A percentile compares a stretch with the other conserved stretches of the same genome.
Conservation (phyloP, 2,888 invertebrate genomes). For the Drosophila atripex region DNA sequence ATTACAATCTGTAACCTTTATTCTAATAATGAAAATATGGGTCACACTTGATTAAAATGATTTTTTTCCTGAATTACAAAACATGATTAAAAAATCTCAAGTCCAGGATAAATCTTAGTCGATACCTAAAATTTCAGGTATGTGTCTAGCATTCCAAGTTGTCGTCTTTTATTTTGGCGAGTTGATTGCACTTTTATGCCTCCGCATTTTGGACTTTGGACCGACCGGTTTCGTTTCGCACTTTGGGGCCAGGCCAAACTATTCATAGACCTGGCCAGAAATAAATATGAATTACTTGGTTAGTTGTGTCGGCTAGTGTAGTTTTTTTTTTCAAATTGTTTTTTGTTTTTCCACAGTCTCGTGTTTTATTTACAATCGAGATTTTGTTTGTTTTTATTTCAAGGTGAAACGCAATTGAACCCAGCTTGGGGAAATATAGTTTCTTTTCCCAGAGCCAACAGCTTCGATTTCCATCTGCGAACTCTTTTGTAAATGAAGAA, state of each 20-base stretch:
- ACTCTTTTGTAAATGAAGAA: conserved; percentile 10
- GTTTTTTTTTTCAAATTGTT: conserved; percentile 10
- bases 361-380: conserved; percentile 22
- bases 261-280: conserved; percentile 52
- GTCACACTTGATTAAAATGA: neutral
- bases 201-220: conserved; percentile 65
- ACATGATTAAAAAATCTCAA: neutral
- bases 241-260: conserved; percentile 56
- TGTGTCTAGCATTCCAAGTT: conserved; percentile 18
- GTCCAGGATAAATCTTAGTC: conserved; percentile 9
- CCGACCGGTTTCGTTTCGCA: conserved; percentile 45
- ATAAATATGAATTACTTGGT: conserved; percentile 17
- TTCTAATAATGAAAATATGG: neutral
- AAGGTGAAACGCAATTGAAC: conserved; percentile 63
- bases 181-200: conserved; percentile 71
- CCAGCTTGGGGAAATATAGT: conserved; percentile 25
- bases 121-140: neutral
- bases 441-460: conserved; percentile 20
- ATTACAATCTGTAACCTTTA: neutral
- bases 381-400: conserved; percentile 38
- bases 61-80: neutral
- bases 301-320: conserved; percentile 4
- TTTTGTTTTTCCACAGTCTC: neutral
- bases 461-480: conserved; percentile 34
- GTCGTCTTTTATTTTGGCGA: conserved; percentile 46